Base-by-base conservation (phyloP, 2,113 vertebrate species). In the Pholis gunnellus region DNA sequence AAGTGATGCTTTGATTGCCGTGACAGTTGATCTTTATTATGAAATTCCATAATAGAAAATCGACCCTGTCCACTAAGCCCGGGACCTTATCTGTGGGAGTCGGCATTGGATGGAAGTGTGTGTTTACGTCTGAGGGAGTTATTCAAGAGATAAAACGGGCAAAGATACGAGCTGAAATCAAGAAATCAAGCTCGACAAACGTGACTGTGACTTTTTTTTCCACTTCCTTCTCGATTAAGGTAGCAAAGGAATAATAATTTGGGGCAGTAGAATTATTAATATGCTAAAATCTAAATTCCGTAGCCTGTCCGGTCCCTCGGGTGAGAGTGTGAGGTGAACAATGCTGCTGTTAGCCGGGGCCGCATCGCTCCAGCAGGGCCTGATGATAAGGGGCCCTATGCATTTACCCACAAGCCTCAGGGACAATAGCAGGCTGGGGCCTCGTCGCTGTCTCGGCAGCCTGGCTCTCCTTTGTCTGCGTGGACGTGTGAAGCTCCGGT, bases 401-500 rank as follows among this genome's bases (percentile, higher is more conserved):
- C 50, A 81, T 89, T 90, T 88, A 93, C 87, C 91, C 88, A 84
- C 61, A 78, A 89, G 84, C 78, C 79, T 81, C 44, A 31, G 91
- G 90, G 93, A 95, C 94, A 95, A 95, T 94, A 75, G 92, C 75
- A 63, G 81, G 78, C 71, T 82, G 87, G 78, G 84, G 91, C 90
- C 90, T 81, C 85, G 88, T 84, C 75, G 92, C 89, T 85, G 85
- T 88, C 92, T 85, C 71, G 15, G 93, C 81, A 87, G 85, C 92
- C 87, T 11, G 90, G 88, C 83, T 94, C 94, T 88, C 81, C 91
- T 96, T 97, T 96, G 95, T 97, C 93, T 94, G 29, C 44, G 73
- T 83, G 80, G 84, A 86, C 27, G 91, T 89, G 92, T 95, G 95
- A 93, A 89, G 94, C 91, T 93, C 52, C 74, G 88, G 95, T 96